Evolutionary conservation across 2,888 invertebrate species (phyloP).

Genomic region (Busseola fusca): DNA sequence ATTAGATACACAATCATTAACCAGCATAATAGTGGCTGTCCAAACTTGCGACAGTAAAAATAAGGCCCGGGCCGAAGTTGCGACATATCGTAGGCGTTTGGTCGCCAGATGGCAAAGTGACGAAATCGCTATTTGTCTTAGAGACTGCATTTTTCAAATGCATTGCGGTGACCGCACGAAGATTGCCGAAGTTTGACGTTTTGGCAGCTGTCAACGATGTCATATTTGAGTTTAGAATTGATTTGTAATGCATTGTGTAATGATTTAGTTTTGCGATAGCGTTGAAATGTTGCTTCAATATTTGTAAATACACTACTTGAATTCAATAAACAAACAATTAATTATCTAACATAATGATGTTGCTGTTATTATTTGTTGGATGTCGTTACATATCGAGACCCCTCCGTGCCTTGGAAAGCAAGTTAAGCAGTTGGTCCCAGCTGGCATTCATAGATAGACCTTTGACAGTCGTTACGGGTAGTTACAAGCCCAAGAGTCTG

Average conservation of each 20-base stretch:
- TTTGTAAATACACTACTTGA: no score
- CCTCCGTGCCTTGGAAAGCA: no score
- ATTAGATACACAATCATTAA: slow-evolving; percentile 62
- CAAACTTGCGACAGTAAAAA: slow-evolving; percentile 65
- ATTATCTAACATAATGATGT: no score
- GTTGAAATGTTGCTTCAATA: not conserved
- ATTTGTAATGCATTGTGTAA: slow-evolving; percentile 34
- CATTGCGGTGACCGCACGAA: slow-evolving; percentile 49
- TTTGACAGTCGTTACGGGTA: no score
- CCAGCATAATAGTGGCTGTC: slow-evolving; percentile 53
- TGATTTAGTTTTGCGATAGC: slow-evolving; percentile 21
- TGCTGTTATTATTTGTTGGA: no score
- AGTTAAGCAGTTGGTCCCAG: no score
- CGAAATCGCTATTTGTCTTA: slow-evolving; percentile 68
- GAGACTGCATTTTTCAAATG: slow-evolving; percentile 64
- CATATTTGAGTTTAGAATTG: slow-evolving; percentile 45
- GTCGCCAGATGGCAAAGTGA: slow-evolving; percentile 74
- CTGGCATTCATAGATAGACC: no score
- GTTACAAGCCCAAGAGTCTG: no score
- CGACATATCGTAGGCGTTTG: slow-evolving; percentile 67
- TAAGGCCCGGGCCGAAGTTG: slow-evolving; percentile 57
- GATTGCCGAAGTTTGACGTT: slow-evolving; percentile 55
- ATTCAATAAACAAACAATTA: no score
- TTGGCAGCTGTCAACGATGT: slow-evolving; percentile 66
- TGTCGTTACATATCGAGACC: no score